Evolutionary conservation across 2,113 vertebrate genomes (phyloP).

Genomic region (Isichthys henryi): DNA sequence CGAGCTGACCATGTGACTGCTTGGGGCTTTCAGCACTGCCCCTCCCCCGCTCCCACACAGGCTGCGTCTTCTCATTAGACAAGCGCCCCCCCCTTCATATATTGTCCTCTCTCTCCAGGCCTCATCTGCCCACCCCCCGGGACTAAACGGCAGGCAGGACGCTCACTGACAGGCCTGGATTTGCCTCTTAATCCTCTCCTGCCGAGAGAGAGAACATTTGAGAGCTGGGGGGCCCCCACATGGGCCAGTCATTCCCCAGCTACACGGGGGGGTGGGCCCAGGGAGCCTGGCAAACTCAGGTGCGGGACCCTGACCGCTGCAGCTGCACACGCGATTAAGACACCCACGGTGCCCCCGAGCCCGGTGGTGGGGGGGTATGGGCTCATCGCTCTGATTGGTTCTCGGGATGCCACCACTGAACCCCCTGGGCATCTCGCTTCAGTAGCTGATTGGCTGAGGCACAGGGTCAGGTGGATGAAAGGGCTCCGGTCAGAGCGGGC

Average conservation of each 20-base stretch:
- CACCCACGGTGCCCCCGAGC: background rate
- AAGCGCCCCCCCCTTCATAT: background rate
- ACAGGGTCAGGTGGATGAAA: background rate
- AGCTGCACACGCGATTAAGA: background rate
- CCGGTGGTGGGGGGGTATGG: background rate
- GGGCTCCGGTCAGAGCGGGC: background rate
- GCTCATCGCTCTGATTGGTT: background rate
- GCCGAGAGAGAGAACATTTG: background rate
- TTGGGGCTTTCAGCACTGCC: background rate
- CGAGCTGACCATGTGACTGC: background rate
- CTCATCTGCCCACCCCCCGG: background rate
- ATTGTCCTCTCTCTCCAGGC: background rate
- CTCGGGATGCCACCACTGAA: background rate
- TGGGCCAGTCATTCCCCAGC: background rate
- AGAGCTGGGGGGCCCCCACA: background rate
- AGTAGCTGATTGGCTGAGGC: background rate
- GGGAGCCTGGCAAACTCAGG: background rate
- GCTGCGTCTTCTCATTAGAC: background rate
- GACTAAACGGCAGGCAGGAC: background rate
- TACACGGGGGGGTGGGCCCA: background rate
- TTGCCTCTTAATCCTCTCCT: constrained; percentile 5
- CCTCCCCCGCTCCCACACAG: background rate
- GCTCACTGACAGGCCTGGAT: background rate
- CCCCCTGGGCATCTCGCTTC: background rate
- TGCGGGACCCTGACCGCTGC: constrained; percentile 3